Evolutionary conservation across 2,888 invertebrate species (phyloP).

Genomic region (Octonoba sinensis): DNA sequence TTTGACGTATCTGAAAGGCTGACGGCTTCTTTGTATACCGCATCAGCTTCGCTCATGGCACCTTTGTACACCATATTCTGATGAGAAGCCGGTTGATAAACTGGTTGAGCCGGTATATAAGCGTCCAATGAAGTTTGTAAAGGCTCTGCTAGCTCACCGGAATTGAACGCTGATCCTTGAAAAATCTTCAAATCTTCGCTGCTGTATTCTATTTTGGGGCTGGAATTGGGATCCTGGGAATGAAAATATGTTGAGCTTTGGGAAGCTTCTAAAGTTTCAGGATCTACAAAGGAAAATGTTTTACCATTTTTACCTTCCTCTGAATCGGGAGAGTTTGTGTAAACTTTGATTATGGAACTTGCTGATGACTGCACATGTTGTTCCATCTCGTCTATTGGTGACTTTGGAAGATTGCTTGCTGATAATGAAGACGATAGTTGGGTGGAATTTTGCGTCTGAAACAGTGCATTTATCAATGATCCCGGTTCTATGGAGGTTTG

Average conservation of each 20-base stretch:
- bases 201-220: conserved; percentile 33
- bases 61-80: conserved; percentile 51
- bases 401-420: background rate
- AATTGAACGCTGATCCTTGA: conserved; percentile 35
- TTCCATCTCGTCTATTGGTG: conserved; percentile 52
- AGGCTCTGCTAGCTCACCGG: conserved; percentile 35
- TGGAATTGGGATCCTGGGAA: conserved; percentile 10
- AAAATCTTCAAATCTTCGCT: conserved; percentile 37
- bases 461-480: no score
- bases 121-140: conserved; percentile 47
- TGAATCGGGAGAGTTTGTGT: conserved; percentile 49
- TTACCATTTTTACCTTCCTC: conserved; percentile 41
- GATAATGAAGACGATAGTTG: no score
- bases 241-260: conserved; percentile 28
- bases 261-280: conserved; percentile 31
- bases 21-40: conserved; percentile 41
- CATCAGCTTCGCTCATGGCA: conserved; percentile 29
- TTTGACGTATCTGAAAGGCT: conserved; percentile 2
- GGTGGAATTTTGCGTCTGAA: no score
- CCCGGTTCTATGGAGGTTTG: background rate
- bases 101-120: conserved; percentile 37
- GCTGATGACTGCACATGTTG: conserved; percentile 39
- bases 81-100: conserved; percentile 26
- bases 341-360: conserved; percentile 54
- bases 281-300: conserved; percentile 45